Conservation (phyloP, 2,888 invertebrate genomes). For the Drosophila meridiana region DNA sequence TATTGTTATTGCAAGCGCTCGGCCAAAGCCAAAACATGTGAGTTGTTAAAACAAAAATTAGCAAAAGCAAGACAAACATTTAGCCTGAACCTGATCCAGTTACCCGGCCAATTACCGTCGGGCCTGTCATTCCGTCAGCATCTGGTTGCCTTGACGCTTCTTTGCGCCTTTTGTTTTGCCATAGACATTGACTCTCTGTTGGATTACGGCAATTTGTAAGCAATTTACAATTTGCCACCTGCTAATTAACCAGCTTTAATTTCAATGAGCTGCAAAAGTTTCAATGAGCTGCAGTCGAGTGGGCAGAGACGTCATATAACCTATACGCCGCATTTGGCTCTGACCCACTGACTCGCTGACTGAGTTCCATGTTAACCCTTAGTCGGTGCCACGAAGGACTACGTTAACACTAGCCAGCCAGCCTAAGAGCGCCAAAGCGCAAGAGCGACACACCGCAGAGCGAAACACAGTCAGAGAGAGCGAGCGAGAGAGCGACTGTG, state of each 20-base stretch:
- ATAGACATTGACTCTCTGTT: conserved; percentile 11
- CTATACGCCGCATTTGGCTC: conserved; percentile 30
- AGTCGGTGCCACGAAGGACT: conserved; percentile 39
- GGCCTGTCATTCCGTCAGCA: conserved; percentile 4
- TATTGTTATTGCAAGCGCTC: conserved; percentile 69
- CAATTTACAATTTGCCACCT: conserved; percentile 58
- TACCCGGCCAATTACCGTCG: conserved; percentile 36
- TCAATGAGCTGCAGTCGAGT: conserved; percentile 56
- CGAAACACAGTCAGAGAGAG: conserved; percentile 6
- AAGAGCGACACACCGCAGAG: conserved; percentile 3
- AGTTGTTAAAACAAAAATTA: conserved; percentile 62
- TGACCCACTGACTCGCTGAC: conserved; percentile 78
- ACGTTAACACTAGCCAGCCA: conserved; percentile 31
- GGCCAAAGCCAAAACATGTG: conserved; percentile 65
- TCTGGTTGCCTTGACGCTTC: conserved; percentile 10
- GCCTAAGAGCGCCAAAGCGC: neutral
- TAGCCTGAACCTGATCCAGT: conserved; percentile 30
- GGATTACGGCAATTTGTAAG: conserved; percentile 59
- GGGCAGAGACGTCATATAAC: conserved; percentile 20
- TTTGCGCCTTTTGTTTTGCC: conserved; percentile 43
- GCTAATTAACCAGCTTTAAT: conserved; percentile 73
- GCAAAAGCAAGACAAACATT: conserved; percentile 43
- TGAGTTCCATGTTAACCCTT: conserved; percentile 72
- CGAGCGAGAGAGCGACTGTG: conserved; percentile 3
- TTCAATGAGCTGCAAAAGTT: conserved; percentile 66